phyloP scores from a whole-genome alignment of 2,888 invertebrate species.

The Thereva nobilitata region DNA sequence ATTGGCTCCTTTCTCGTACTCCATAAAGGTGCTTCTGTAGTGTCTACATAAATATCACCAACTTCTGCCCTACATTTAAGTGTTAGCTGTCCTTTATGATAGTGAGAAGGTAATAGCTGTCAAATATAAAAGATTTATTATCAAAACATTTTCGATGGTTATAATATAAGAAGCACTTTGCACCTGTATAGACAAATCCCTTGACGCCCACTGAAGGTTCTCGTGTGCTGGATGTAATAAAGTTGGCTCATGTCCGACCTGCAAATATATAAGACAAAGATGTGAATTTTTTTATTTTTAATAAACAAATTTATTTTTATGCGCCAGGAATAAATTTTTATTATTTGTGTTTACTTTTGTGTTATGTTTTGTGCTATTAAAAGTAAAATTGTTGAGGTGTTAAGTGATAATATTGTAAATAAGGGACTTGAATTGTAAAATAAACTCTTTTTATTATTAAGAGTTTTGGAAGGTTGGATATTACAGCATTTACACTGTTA shows the following conservation, averaged over 20 bases:
- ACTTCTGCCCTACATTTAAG: constrained; percentile 47
- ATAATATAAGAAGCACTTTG: constrained; percentile 21
- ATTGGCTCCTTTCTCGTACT: constrained; percentile 48
- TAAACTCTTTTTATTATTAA: too few species aligned
- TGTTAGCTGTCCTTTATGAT: constrained; percentile 47
- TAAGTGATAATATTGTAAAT: too few species aligned
- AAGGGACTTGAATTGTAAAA: too few species aligned
- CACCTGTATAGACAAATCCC: constrained; percentile 47
- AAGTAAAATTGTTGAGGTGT: too few species aligned
- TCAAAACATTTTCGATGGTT: constrained; percentile 7
- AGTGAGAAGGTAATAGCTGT: constrained; percentile 47
- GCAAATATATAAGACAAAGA: constrained; percentile 31
- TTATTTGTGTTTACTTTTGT: too few species aligned
- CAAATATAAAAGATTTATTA: neutral
- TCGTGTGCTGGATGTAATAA: constrained; percentile 46
- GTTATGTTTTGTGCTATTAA: too few species aligned
- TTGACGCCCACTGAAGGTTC: constrained; percentile 46
- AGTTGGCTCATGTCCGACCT: constrained; percentile 47
- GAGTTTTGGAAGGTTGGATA: too few species aligned
- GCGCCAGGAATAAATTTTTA: too few species aligned
- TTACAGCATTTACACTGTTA: too few species aligned
- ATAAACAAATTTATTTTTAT: neutral
- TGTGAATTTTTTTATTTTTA: constrained; percentile 1
- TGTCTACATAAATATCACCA: constrained; percentile 46
- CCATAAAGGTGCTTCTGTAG: constrained; percentile 46